Conservation (phyloP, 2,113 vertebrate genomes). For the Nothobranchius furzeri region DNA sequence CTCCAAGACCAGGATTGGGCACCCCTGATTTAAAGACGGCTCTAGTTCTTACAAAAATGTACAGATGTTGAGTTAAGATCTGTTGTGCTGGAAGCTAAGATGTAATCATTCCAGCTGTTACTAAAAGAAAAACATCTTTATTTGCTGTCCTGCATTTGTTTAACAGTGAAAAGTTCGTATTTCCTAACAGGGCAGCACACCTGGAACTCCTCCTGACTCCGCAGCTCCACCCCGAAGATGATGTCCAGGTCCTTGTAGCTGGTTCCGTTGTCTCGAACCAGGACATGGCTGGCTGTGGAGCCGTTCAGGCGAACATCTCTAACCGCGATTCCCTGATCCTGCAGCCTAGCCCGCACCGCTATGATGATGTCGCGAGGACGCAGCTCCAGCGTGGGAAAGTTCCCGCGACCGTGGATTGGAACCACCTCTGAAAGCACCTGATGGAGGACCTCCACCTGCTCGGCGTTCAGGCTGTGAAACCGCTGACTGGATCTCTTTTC, state of each 20-base stretch:
- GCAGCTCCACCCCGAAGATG: conserved; percentile 92
- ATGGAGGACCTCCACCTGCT: conserved; percentile 85
- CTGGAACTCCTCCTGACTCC: conserved; percentile 91
- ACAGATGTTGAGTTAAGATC: no score
- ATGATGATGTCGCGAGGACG: conserved; percentile 93
- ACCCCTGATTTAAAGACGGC: no score
- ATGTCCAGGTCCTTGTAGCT: conserved; percentile 96
- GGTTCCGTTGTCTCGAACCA: conserved; percentile 88
- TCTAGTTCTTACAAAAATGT: no score
- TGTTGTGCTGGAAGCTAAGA: no score
- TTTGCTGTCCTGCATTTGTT: neutral
- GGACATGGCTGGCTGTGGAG: conserved; percentile 94
- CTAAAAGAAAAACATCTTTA: no score
- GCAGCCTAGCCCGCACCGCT: conserved; percentile 86
- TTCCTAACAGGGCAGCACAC: conserved; percentile 28
- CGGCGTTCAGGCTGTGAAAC: conserved; percentile 90
- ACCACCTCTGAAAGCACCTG: conserved; percentile 89
- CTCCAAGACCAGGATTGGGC: no score
- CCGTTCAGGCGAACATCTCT: conserved; percentile 92
- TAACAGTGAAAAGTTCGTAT: neutral
- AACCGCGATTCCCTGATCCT: conserved; percentile 85
- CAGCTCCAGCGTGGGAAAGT: conserved; percentile 95
- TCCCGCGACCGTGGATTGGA: conserved; percentile 93
- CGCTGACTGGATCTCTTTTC: conserved; percentile 83
- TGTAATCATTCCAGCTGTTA: no score